A percentile compares a stretch with the other conserved stretches of the same genome.
phyloP scores from a whole-genome alignment of 2,797 vertebrate species.

The Diglossa cyanea region DNA sequence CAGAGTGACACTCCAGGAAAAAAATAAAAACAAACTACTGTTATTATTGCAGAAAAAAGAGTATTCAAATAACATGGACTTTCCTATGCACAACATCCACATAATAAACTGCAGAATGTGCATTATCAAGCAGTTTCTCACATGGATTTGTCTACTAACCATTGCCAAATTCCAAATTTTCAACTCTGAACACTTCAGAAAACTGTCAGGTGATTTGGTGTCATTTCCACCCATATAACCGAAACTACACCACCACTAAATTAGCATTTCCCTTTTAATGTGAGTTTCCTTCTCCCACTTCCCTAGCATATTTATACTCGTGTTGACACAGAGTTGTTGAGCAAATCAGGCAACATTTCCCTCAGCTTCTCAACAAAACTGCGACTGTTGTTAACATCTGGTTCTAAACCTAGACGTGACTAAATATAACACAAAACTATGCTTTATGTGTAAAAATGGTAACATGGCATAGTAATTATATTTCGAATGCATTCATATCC shows the following conservation, averaged over 20 bases:
- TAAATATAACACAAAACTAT: background rate
- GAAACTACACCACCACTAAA: background rate
- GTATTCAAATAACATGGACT: background rate
- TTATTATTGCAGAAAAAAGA: background rate
- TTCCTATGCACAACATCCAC: background rate
- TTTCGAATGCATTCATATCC: background rate
- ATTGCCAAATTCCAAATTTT: background rate
- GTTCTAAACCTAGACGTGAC: background rate
- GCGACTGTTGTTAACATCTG: background rate
- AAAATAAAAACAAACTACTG: background rate
- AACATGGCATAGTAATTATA: background rate
- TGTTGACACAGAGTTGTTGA: background rate
- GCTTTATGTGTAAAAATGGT: background rate
- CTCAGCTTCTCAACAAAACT: background rate
- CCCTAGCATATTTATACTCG: background rate
- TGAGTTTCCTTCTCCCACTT: background rate
- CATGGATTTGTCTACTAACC: background rate
- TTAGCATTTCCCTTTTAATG: background rate
- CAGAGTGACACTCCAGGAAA: background rate
- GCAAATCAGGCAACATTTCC: background rate
- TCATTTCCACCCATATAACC: background rate
- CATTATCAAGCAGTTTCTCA: slow-evolving; percentile 1
- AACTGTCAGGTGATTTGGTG: slow-evolving; percentile 13
- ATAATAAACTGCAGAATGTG: background rate
- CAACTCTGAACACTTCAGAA: background rate